Base-by-base conservation (phyloP, 2,113 vertebrate genomes). In the Pachyramphus minor region DNA sequence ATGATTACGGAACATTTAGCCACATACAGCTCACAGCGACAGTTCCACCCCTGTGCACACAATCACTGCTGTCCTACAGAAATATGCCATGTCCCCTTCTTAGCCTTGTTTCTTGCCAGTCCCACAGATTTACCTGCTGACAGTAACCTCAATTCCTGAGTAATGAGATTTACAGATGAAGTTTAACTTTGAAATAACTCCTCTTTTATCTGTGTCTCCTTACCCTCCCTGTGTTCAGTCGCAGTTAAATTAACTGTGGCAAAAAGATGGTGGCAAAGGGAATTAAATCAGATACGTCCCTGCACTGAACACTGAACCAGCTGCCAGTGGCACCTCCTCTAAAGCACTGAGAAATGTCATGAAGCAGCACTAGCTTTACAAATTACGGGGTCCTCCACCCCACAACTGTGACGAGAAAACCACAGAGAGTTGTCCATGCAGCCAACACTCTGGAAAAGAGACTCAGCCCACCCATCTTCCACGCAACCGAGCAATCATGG, bases 111-210 rank as follows among this genome's bases (percentile, higher is more conserved):
- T 91, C 88, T n/a, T 89, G 52, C 71, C 77, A 71, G 84, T 95
- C 87, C 72, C 58, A 59, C 50, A 93, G 80, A 89, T 96, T 95
- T 56, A 90, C 82, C 79, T 92, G 85, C 77, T 55, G 86, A 74
- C 86, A 52, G 68, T 93, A 96, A 95, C 94, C 95, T 96, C 92
- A 82, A 91, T 96, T 97, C 90, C 87, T 30, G 53, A 90, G 33
- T 92, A 95, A 92, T 87, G 86, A 90, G 64, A 81, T 97, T 96
- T 88, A 39, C 41, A 91, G 89, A n/a, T n/a, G 35, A 73, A 96
- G 84, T 96, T 96, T 90, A 95, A 93, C 94, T 78, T 71, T 91
- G 85, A 95, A 95, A 82, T 90, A 93, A 90, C 60, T 92, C 67
- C 45, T 91, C 55, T 89, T 74, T 67, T 56, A 39, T 72, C 95